phyloP scores from a whole-genome alignment of 2,113 vertebrate species.

The Oriolus oriolus region DNA sequence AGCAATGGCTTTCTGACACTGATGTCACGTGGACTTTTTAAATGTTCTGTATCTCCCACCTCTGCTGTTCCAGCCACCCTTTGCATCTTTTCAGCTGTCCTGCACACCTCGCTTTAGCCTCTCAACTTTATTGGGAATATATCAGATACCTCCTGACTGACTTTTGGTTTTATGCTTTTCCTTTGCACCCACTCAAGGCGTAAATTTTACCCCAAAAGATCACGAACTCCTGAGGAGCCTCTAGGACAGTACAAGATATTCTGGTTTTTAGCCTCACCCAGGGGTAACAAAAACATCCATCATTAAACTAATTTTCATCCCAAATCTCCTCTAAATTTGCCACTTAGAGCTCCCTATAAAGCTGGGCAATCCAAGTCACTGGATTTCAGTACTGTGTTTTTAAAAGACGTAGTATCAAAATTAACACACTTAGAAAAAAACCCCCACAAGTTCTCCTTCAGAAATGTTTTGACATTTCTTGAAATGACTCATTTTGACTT shows the following conservation, averaged over 20 bases:
- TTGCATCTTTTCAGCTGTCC: background rate
- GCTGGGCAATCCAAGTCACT: too few relatives aligned
- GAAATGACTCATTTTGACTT: background rate
- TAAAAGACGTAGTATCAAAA: background rate
- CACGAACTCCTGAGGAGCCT: background rate
- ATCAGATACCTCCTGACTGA: background rate
- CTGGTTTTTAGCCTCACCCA: background rate
- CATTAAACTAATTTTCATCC: background rate
- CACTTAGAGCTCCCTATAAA: background rate
- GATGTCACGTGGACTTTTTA: background rate
- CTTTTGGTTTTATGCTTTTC: background rate
- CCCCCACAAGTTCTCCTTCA: background rate
- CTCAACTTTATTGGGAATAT: background rate
- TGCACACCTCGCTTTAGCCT: background rate
- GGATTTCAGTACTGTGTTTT: background rate
- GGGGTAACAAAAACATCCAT: background rate
- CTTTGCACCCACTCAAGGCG: background rate
- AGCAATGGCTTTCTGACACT: background rate
- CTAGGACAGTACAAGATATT: background rate
- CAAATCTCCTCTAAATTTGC: background rate
- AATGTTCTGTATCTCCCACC: background rate
- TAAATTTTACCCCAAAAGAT: background rate
- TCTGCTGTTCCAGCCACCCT: background rate
- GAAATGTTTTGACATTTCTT: background rate
- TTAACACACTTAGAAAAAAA: background rate